Conservation (phyloP, 2,797 vertebrate species). For the Yasuhikotakia modesta region DNA sequence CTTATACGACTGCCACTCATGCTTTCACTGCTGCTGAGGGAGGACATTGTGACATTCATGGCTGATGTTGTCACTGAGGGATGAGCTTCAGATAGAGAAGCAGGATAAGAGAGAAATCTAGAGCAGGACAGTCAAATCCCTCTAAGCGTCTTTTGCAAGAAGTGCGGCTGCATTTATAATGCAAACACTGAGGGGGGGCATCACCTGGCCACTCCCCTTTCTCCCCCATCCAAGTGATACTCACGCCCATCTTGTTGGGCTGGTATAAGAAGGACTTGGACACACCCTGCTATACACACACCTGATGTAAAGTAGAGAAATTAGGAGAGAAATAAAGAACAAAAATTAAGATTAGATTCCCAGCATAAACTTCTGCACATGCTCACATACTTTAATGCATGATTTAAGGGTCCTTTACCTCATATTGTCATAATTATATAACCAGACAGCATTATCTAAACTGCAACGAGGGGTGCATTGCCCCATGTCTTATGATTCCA, state of each 20-base stretch:
- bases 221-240: conserved; percentile 41
- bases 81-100: conserved; percentile 52
- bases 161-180: conserved; percentile 66
- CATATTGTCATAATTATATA: too few species aligned
- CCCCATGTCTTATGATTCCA: conserved; percentile 36
- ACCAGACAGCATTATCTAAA: too few species aligned
- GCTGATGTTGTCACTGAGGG: conserved; percentile 51
- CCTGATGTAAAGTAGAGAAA: background rate
- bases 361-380: too few species aligned
- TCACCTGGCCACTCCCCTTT: conserved; percentile 56
- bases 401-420: too few species aligned
- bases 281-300: conserved; percentile 42
- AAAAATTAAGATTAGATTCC: too few species aligned
- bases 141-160: conserved; percentile 69
- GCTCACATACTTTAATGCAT: too few species aligned
- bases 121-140: conserved; percentile 71
- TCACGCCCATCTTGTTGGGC: conserved; percentile 48
- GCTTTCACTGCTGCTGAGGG: background rate
- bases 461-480: background rate
- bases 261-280: conserved; percentile 37
- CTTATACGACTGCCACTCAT: background rate
- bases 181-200: conserved; percentile 55
- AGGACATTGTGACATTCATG: conserved; percentile 35
- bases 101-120: conserved; percentile 56
- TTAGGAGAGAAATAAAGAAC: background rate